Evolutionary conservation across 2,797 vertebrate genomes (phyloP).

Genomic region (Peromyscus nudipes): DNA sequence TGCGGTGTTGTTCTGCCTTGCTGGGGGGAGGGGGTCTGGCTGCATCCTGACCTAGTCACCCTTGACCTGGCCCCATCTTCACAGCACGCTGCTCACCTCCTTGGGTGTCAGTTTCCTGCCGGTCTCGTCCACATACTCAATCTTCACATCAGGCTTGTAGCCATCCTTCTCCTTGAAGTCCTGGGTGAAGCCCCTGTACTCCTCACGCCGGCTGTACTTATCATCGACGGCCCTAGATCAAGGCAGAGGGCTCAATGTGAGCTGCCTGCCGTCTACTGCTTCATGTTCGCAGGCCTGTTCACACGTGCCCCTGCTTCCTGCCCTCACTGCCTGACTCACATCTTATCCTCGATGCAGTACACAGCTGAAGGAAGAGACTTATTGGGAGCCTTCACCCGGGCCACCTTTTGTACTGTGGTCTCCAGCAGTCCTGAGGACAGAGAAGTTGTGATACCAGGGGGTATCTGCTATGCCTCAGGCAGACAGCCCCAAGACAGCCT

Average conservation of each 20-base stretch:
- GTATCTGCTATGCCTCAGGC: no score
- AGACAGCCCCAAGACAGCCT: neutral
- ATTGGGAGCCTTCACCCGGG: slow-evolving; percentile 92
- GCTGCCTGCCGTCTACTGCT: accelerated
- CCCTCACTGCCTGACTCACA: slow-evolving; percentile 85
- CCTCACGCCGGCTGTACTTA: slow-evolving; percentile 96
- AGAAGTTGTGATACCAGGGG: neutral
- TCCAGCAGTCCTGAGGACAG: slow-evolving; percentile 91
- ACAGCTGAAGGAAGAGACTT: slow-evolving; percentile 93
- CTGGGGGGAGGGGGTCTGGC: neutral
- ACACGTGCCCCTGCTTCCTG: accelerated
- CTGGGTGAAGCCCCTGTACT: slow-evolving; percentile 96
- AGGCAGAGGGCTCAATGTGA: neutral
- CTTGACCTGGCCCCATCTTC: neutral
- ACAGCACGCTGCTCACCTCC: slow-evolving; percentile 87
- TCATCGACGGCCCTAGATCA: slow-evolving; percentile 93
- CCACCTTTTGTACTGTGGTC: slow-evolving; percentile 95
- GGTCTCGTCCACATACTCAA: slow-evolving; percentile 96
- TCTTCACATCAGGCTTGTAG: slow-evolving; percentile 95
- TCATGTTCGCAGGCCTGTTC: accelerated
- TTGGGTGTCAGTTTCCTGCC: slow-evolving; percentile 95
- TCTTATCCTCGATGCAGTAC: slow-evolving; percentile 98
- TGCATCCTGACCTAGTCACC: neutral
- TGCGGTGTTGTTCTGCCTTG: neutral
- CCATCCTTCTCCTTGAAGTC: slow-evolving; percentile 97